Conservation (phyloP, 1,140 invertebrate species). For the Neomicropteryx cornuta region DNA sequence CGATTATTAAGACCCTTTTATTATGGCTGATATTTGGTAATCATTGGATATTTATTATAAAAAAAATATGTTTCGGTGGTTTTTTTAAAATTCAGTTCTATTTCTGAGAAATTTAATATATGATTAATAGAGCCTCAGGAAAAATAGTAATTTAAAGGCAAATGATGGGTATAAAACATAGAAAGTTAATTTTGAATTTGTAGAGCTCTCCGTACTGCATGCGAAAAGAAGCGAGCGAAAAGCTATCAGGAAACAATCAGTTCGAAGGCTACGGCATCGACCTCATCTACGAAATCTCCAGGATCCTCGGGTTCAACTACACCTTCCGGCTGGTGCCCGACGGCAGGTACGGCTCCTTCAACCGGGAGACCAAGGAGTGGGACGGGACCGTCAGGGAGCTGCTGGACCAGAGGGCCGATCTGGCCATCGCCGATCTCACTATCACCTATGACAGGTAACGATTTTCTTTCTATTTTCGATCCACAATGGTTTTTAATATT, state of each 20-base stretch:
- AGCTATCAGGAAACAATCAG: constrained; percentile 72
- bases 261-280: constrained; percentile 84
- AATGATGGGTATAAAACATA: neutral
- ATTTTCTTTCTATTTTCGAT: too few species aligned
- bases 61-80: constrained; percentile 11
- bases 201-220: constrained; percentile 89
- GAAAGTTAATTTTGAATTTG: constrained; percentile 16
- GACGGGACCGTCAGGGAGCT: constrained; percentile 91
- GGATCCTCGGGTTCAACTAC: constrained; percentile 82
- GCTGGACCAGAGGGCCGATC: constrained; percentile 79
- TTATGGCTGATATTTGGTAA: too few species aligned
- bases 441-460: constrained; percentile 73
- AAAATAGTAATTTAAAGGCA: neutral
- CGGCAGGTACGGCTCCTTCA: constrained; percentile 68
- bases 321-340: constrained; percentile 73
- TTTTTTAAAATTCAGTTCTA: neutral
- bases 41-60: too few species aligned
- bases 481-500: too few species aligned
- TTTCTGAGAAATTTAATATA: neutral
- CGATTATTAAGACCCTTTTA: too few species aligned
- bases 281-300: constrained; percentile 79
- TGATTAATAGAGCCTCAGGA: neutral
- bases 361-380: constrained; percentile 74
- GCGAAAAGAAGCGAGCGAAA: constrained; percentile 71
- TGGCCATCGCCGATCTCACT: constrained; percentile 87